Conservation (phyloP, 2,797 vertebrate species). For the Allobates femoralis region DNA sequence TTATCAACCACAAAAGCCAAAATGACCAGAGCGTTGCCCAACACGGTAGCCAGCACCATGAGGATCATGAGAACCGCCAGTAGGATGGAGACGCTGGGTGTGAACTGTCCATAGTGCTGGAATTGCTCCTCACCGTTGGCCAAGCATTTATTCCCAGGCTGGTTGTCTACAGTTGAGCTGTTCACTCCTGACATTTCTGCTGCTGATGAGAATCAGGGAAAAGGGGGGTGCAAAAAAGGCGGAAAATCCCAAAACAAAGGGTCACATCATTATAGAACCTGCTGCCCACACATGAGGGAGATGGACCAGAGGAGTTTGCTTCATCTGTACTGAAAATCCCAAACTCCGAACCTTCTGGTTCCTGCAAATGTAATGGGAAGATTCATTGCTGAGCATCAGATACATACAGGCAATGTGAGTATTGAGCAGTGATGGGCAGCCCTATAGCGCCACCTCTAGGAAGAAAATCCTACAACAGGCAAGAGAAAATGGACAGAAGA, state of each 20-base stretch:
- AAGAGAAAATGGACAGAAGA: neutral
- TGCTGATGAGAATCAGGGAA: neutral
- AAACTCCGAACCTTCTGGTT: neutral
- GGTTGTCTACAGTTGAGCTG: conserved; percentile 26
- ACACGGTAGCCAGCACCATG: conserved; percentile 75
- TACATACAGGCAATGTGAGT: conserved; percentile 3
- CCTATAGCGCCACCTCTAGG: conserved; percentile 10
- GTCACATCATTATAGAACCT: conserved; percentile 26
- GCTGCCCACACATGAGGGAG: neutral
- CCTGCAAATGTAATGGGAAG: neutral
- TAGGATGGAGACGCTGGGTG: conserved; percentile 69
- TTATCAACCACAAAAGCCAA: conserved; percentile 77
- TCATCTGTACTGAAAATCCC: neutral
- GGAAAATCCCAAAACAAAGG: neutral
- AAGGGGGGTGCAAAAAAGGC: neutral
- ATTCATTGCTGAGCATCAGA: neutral
- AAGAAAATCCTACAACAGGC: neutral
- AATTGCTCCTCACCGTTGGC: conserved; percentile 63
- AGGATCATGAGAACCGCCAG: conserved; percentile 76
- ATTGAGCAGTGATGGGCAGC: neutral
- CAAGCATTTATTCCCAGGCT: conserved; percentile 5
- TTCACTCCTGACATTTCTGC: conserved; percentile 42
- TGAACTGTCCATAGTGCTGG: conserved; percentile 69
- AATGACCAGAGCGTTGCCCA: conserved; percentile 78
- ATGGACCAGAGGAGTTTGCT: neutral